Conservation (phyloP, 2,113 vertebrate genomes). For the Hyaena hyaena region DNA sequence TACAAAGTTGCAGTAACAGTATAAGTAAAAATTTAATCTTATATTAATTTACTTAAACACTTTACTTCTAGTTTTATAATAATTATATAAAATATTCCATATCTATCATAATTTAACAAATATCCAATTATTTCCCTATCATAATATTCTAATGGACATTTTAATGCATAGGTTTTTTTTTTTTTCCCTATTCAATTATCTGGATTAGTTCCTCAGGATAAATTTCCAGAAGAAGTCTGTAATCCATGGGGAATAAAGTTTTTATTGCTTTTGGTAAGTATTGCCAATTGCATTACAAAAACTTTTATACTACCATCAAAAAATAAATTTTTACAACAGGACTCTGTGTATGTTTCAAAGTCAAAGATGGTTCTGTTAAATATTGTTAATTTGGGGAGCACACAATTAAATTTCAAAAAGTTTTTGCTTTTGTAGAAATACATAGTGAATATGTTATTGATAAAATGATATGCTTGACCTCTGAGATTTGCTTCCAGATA, state of each 20-base stretch:
- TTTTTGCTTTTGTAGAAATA: not conserved
- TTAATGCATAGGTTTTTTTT: not conserved
- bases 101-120: conserved; percentile 8
- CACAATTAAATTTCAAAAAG: conserved; percentile 6
- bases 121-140: not conserved
- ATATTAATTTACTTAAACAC: not conserved
- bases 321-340: not conserved
- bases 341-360: not conserved
- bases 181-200: not conserved
- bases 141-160: not conserved
- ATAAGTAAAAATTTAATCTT: conserved; percentile 34
- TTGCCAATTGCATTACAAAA: not conserved
- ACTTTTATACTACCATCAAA: not conserved
- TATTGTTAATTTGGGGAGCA: not conserved
- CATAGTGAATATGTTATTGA: not conserved
- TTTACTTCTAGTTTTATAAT: conserved; percentile 37
- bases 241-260: not conserved
- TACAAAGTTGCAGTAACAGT: not conserved
- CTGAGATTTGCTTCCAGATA: not conserved
- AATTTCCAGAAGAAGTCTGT: not conserved
- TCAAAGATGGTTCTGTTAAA: not conserved
- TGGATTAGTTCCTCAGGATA: conserved; percentile 22
- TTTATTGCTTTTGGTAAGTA: conserved; percentile 31
- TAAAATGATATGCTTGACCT: not conserved
- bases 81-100: not conserved